These are phyloP conservation scores for Dinocampus coccinellae DNA, from an alignment of 2,888 invertebrate species.

Conservation along the genomic window DNA sequence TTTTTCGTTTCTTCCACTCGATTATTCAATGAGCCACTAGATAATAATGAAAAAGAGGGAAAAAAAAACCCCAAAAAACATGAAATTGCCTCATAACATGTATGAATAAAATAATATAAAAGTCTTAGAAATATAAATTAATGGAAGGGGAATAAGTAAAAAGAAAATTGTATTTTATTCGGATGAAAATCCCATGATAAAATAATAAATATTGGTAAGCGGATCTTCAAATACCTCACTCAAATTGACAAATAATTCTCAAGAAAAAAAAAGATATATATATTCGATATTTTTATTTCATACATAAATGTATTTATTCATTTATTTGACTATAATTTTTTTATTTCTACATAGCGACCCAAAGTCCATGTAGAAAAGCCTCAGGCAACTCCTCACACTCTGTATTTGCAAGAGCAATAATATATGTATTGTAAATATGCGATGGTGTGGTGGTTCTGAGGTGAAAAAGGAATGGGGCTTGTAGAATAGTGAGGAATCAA, in stretches of 20 bases:
- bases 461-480: slow-evolving; percentile 46
- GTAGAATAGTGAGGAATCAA: slow-evolving; percentile 49
- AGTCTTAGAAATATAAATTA: too few relatives aligned
- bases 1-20: too few relatives aligned
- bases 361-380: slow-evolving; percentile 23
- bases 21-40: too few relatives aligned
- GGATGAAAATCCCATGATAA: not conserved
- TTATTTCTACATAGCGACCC: slow-evolving; percentile 6
- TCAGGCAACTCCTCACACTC: not conserved
- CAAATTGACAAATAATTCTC: not conserved
- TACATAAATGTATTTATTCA: not conserved
- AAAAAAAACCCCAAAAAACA: too few relatives aligned
- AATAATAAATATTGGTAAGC: slow-evolving; percentile 19
- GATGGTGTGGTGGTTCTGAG: slow-evolving; percentile 40
- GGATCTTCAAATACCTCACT: not conserved
- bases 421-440: slow-evolving; percentile 39
- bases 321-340: slow-evolving; percentile 1
- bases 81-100: too few relatives aligned
- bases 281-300: too few relatives aligned
- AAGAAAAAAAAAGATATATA: not conserved
- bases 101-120: too few relatives aligned
- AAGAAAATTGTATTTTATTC: too few relatives aligned
- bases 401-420: slow-evolving; percentile 41
- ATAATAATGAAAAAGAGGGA: too few relatives aligned
- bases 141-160: too few relatives aligned